A percentile compares a stretch with the other conserved stretches of the same genome.
These are phyloP conservation scores for Mus minutoides DNA, from an alignment of 2,797 vertebrate genomes.

Conservation along the genomic window DNA sequence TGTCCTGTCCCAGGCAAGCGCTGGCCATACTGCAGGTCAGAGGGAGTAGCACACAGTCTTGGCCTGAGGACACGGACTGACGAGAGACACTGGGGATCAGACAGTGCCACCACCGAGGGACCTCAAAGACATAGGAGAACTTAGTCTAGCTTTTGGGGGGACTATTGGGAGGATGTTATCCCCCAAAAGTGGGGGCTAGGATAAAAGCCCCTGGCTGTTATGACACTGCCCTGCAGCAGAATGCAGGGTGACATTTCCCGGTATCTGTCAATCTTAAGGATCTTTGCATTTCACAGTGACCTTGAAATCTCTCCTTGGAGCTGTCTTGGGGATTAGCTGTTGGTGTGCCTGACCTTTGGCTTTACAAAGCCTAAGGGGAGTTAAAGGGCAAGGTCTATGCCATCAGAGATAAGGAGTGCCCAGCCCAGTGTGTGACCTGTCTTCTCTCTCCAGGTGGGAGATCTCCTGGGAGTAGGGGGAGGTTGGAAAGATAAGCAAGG, in stretches of 20 bases:
- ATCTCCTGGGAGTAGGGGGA: background rate
- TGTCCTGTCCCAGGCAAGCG: background rate
- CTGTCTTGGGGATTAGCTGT: background rate
- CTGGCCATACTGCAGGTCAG: background rate
- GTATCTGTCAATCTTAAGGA: background rate
- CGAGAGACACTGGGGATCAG: background rate
- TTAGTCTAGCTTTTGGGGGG: background rate
- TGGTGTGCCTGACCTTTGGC: background rate
- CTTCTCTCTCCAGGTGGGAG: background rate
- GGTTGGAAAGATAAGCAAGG: conserved; percentile 32
- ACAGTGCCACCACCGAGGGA: background rate
- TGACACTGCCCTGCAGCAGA: background rate
- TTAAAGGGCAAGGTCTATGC: background rate
- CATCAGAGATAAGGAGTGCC: background rate
- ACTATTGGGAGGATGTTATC: background rate
- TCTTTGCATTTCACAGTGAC: background rate
- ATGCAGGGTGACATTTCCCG: background rate
- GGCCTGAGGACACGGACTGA: background rate
- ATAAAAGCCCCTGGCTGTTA: background rate
- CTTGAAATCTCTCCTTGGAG: background rate
- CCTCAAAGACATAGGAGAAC: background rate
- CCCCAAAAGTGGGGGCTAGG: background rate
- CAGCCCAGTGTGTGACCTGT: background rate
- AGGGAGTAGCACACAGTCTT: too few species aligned
- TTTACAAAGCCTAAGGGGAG: background rate